These are phyloP conservation scores for Hyperoodon ampullatus DNA, from an alignment of 2,113 vertebrate genomes.

Conservation along the genomic window DNA sequence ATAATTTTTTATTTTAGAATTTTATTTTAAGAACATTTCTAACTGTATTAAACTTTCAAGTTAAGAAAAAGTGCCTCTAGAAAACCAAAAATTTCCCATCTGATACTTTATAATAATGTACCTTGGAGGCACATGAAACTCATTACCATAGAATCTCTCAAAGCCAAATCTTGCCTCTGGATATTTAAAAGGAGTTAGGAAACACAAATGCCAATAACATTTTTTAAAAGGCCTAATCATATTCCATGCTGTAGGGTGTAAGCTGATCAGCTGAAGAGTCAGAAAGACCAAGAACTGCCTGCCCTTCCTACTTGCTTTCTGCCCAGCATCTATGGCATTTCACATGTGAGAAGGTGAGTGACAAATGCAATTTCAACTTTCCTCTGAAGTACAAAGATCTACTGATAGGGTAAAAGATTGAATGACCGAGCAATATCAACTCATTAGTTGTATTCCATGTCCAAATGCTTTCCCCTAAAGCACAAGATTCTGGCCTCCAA, in stretches of 20 bases:
- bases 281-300: neutral
- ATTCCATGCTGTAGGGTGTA: constrained; percentile 33
- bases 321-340: neutral
- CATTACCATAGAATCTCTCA: neutral
- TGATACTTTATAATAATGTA: neutral
- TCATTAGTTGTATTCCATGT: neutral
- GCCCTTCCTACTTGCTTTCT: constrained; percentile 12
- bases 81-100: constrained; percentile 35
- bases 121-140: constrained; percentile 26
- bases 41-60: constrained; percentile 30
- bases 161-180: constrained; percentile 49
- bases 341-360: constrained; percentile 13
- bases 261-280: neutral
- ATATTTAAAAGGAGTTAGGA: constrained; percentile 33
- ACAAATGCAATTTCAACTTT: neutral
- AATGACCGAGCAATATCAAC: neutral
- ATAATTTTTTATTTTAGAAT: constrained; percentile 45
- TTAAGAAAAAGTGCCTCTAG: neutral
- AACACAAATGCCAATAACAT: constrained; percentile 48
- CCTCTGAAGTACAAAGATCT: constrained; percentile 18
- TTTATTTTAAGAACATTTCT: constrained; percentile 31
- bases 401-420: neutral
- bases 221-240: constrained; percentile 35
- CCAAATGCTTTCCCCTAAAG: constrained; percentile 13
- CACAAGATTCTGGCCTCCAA: neutral